Evolutionary conservation across 2,888 invertebrate species (phyloP).

Genomic region (Willowsia nigromaculata): DNA sequence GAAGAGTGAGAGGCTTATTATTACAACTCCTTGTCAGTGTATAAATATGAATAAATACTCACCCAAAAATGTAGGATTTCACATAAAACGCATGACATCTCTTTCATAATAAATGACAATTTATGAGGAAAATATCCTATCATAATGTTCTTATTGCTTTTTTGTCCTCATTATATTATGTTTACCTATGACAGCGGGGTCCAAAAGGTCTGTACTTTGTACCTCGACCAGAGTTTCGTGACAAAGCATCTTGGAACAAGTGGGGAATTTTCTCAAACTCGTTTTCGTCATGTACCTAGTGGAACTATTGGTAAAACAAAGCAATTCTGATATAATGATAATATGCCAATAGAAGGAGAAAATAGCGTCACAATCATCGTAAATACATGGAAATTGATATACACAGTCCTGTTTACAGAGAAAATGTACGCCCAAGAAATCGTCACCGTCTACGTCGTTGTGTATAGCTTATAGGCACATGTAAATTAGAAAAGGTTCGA

Average conservation of each 20-base stretch:
- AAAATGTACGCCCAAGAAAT: too few relatives aligned
- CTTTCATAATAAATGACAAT: slow-evolving; percentile 26
- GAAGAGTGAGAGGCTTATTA: slow-evolving; percentile 3
- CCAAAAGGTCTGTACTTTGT: not conserved
- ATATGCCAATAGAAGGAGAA: not conserved
- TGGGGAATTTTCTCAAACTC: not conserved
- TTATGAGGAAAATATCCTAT: not conserved
- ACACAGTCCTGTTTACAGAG: too few relatives aligned
- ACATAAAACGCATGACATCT: slow-evolving; percentile 9
- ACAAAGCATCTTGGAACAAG: not conserved
- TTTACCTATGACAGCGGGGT: not conserved
- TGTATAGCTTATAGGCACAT: too few relatives aligned
- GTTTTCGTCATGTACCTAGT: not conserved
- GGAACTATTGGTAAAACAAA: not conserved
- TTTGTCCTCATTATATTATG: not conserved
- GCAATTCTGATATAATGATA: not conserved
- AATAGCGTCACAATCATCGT: not conserved
- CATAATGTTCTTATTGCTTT: not conserved
- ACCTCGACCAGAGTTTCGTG: not conserved
- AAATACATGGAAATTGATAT: not conserved
- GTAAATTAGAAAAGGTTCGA: too few relatives aligned
- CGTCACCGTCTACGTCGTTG: too few relatives aligned
- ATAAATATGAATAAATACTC: not conserved
- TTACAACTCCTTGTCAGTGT: not conserved
- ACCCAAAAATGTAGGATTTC: not conserved